Evolutionary conservation across 2,888 invertebrate species (phyloP).

Genomic region (Oeneis ivallda): DNA sequence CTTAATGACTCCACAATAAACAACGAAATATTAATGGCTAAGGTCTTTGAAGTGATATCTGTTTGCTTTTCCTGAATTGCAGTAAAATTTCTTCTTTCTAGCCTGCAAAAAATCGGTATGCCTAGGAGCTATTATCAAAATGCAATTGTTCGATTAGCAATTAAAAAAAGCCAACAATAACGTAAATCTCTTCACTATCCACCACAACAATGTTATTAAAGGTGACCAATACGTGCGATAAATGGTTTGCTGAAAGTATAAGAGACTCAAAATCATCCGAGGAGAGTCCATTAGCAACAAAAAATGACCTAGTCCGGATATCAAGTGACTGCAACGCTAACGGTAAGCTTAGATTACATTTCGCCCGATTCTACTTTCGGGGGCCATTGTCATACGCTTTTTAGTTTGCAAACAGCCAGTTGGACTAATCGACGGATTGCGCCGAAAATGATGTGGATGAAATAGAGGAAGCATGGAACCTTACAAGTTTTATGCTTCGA

Average conservation of each 20-base stretch:
- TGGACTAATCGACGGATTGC: conserved; percentile 27
- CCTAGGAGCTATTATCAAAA: neutral
- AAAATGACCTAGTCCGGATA: conserved; percentile 78
- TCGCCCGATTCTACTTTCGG: conserved; percentile 65
- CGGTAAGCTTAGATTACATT: conserved; percentile 74
- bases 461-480: neutral
- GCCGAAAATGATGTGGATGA: conserved; percentile 4
- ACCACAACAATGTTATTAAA: conserved; percentile 13
- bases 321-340: conserved; percentile 74
- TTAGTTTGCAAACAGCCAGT: conserved; percentile 54
- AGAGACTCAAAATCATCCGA: conserved; percentile 35
- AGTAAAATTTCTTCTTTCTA: too few relatives aligned
- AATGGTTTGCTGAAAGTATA: conserved; percentile 30
- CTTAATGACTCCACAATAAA: too few relatives aligned
- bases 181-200: neutral
- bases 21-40: too few relatives aligned
- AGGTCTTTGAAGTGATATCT: too few relatives aligned
- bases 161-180: neutral
- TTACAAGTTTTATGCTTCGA: neutral
- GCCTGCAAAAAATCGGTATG: too few relatives aligned
- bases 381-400: conserved; percentile 55
- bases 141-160: neutral
- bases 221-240: conserved; percentile 19
- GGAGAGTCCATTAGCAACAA: conserved; percentile 49
- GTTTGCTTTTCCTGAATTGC: neutral